phyloP scores from a whole-genome alignment of 2,113 vertebrate species.

The Sphaerodactylus townsendi region DNA sequence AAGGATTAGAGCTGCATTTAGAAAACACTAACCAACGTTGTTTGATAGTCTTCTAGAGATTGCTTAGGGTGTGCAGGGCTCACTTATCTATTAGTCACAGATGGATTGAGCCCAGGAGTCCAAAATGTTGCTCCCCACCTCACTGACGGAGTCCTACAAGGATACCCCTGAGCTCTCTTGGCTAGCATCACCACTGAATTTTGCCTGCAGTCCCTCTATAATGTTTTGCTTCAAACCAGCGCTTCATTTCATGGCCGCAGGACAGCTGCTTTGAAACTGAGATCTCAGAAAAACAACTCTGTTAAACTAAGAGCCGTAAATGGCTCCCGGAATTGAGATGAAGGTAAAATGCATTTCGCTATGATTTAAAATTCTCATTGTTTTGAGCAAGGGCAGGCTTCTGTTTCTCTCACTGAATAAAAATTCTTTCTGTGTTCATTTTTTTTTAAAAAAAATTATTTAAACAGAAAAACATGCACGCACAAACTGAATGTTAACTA shows the following conservation, averaged over 20 bases:
- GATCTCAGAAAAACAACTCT: background rate
- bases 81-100: background rate
- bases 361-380: conserved; percentile 8
- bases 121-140: background rate
- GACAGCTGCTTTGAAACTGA: background rate
- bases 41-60: no score
- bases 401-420: background rate
- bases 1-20: no score
- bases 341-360: conserved; percentile 1
- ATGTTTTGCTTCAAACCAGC: background rate
- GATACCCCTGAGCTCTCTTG: background rate
- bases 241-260: background rate
- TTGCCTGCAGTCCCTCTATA: background rate
- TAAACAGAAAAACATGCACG: background rate
- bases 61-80: no score
- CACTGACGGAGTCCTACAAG: background rate
- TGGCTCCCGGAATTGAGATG: background rate
- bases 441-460: background rate
- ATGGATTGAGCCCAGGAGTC: background rate
- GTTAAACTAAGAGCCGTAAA: background rate
- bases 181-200: background rate
- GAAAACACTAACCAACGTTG: no score
- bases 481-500: background rate
- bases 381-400: background rate
- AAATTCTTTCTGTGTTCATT: background rate